Percentiles rank a stretch among this genome's conserved stretches.
phyloP scores from a whole-genome alignment of 2,888 invertebrate genomes.

The Fragum fragum region DNA sequence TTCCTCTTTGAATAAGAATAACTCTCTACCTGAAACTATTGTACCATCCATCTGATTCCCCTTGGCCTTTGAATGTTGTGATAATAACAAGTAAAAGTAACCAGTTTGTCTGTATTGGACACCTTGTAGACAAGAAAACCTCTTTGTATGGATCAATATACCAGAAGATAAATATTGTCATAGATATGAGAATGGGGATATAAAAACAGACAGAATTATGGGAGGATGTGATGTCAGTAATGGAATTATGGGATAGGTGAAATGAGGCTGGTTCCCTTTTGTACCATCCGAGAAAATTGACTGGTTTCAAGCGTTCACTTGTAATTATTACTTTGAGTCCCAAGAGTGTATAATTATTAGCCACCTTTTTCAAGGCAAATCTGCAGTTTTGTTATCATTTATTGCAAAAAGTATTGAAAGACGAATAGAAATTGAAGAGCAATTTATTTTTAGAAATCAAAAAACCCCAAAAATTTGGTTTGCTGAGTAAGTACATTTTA shows the following conservation, averaged over 20 bases:
- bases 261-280: conserved; percentile 27
- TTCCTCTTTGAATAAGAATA: too few relatives aligned
- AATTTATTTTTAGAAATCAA: too few relatives aligned
- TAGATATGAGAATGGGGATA: conserved; percentile 14
- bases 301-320: conserved; percentile 17
- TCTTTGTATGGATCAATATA: conserved; percentile 12
- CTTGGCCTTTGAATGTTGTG: neutral
- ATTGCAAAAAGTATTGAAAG: conserved; percentile 1
- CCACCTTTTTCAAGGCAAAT: neutral
- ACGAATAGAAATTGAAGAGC: neutral
- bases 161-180: conserved; percentile 19
- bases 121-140: conserved; percentile 15
- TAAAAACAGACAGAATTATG: conserved; percentile 26
- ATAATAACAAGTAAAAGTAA: neutral
- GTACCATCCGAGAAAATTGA: conserved; percentile 17
- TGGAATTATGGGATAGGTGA: conserved; percentile 33
- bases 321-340: conserved; percentile 6
- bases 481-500: too few relatives aligned
- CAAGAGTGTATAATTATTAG: conserved; percentile 13
- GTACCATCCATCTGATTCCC: neutral
- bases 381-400: conserved; percentile 4
- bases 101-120: neutral
- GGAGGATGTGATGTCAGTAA: conserved; percentile 30
- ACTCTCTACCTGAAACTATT: too few relatives aligned
- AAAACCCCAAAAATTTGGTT: too few relatives aligned